phyloP scores from a whole-genome alignment of 2,797 vertebrate genomes.

The Chrosomus eos region DNA sequence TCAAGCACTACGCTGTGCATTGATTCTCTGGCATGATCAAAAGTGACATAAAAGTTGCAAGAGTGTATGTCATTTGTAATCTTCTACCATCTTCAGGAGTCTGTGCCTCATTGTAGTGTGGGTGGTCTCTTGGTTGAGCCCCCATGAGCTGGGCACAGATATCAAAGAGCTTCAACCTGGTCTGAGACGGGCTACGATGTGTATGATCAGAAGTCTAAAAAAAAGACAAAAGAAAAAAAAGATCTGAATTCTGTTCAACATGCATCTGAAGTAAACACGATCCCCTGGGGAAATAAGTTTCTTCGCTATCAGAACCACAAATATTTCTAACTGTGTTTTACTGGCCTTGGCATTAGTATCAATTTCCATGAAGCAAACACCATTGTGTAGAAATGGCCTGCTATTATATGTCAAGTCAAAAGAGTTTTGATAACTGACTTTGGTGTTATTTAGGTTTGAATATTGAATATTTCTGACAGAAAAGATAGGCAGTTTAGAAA shows the following conservation, averaged over 20 bases:
- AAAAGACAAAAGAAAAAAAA: conserved; percentile 25
- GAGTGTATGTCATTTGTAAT: conserved; percentile 50
- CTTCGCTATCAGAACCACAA: not conserved
- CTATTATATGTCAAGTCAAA: conserved; percentile 11
- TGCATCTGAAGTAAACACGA: conserved; percentile 8
- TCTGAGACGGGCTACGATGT: conserved; percentile 21
- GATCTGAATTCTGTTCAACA: not conserved
- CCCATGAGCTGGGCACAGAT: conserved; percentile 35
- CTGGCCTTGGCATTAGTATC: not conserved
- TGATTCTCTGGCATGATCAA: conserved; percentile 61
- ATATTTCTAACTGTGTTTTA: not conserved
- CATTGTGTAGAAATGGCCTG: not conserved
- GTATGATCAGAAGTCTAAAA: conserved; percentile 31
- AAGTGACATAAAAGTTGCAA: conserved; percentile 50
- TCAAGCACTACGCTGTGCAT: conserved; percentile 40
- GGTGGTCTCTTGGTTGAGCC: conserved; percentile 51
- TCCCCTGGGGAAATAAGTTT: not conserved
- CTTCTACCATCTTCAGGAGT: conserved; percentile 35
- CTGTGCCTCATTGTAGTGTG: conserved; percentile 55
- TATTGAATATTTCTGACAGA: conserved; percentile 8
- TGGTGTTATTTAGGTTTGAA: conserved; percentile 5
- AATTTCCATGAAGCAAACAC: not conserved
- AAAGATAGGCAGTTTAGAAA: conserved; percentile 11
- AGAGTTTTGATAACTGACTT: conserved; percentile 9
- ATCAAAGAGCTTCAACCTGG: conserved; percentile 50